A percentile compares a stretch with the other conserved stretches of the same genome.
Conservation (phyloP, 1,140 invertebrate species). For the Neuroterus valhalla region DNA sequence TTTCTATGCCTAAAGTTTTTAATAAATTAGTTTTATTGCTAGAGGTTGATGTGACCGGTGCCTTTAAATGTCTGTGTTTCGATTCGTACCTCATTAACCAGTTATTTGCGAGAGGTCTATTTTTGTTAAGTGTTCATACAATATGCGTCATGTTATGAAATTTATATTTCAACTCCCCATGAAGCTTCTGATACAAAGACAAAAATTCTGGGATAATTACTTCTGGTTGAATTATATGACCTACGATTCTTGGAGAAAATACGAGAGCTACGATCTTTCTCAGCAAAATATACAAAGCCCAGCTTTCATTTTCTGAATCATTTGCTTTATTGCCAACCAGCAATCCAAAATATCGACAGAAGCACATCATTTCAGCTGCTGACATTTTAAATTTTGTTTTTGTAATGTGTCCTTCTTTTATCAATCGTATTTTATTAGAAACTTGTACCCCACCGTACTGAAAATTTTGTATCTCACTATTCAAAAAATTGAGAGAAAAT, state of each 20-base stretch:
- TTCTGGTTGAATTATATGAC: constrained; percentile 15
- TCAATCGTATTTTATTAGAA: constrained; percentile 29
- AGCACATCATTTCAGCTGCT: constrained; percentile 41
- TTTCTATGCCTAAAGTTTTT: constrained; percentile 32
- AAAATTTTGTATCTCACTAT: constrained; percentile 19
- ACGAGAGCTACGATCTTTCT: constrained; percentile 38
- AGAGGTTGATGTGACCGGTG: not conserved
- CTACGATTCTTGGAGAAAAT: constrained; percentile 31
- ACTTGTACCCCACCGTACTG: constrained; percentile 3
- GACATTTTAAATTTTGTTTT: constrained; percentile 45
- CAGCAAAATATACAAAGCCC: constrained; percentile 41
- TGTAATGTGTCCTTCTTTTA: constrained; percentile 31
- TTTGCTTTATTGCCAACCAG: constrained; percentile 41
- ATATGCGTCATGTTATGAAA: constrained; percentile 42
- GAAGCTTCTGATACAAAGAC: constrained; percentile 36
- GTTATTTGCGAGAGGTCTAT: constrained; percentile 23
- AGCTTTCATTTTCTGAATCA: constrained; percentile 5
- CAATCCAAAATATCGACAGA: constrained; percentile 40
- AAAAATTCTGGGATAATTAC: constrained; percentile 20
- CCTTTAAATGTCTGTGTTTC: constrained; percentile 29
- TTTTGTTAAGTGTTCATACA: not conserved
- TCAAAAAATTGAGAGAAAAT: constrained; percentile 32
- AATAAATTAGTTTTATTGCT: constrained; percentile 32
- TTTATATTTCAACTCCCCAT: constrained; percentile 38
- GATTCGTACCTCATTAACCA: constrained; percentile 27